Evolutionary conservation across 2,113 vertebrate species (phyloP).

Genomic region (Lepus timidus): DNA sequence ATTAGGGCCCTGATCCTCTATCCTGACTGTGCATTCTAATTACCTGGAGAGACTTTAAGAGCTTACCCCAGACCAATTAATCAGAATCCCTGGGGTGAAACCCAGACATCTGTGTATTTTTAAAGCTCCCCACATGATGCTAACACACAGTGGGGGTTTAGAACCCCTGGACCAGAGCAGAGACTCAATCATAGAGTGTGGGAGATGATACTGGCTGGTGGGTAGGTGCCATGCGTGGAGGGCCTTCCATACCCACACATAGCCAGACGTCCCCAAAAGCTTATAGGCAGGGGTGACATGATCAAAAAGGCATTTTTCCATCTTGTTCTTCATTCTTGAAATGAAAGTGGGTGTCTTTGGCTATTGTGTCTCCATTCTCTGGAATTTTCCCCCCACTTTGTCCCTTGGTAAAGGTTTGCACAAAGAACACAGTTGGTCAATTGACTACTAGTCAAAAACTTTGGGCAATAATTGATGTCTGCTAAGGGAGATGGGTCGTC

Average conservation of each 20-base stretch:
- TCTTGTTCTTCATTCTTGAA: background rate
- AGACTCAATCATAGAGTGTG: background rate
- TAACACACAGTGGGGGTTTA: background rate
- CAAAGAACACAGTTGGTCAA: background rate
- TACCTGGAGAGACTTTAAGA: slow-evolving; percentile 32
- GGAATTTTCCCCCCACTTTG: background rate
- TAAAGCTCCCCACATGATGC: background rate
- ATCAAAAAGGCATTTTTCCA: background rate
- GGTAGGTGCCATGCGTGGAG: background rate
- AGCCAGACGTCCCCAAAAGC: background rate
- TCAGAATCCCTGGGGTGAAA: background rate
- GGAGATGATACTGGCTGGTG: background rate
- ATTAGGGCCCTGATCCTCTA: background rate
- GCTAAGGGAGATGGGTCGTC: background rate
- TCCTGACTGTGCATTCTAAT: background rate
- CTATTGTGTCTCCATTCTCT: background rate
- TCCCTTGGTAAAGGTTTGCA: background rate
- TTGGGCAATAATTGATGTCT: background rate
- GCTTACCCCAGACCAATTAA: background rate
- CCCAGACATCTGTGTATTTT: background rate
- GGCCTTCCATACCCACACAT: background rate
- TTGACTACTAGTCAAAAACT: background rate
- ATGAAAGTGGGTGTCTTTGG: background rate
- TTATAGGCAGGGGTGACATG: background rate
- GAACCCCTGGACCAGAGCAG: background rate